Percentiles rank a stretch among this genome's conserved stretches.
phyloP scores from a whole-genome alignment of 2,113 vertebrate genomes.

The Podarcis cretensis region DNA sequence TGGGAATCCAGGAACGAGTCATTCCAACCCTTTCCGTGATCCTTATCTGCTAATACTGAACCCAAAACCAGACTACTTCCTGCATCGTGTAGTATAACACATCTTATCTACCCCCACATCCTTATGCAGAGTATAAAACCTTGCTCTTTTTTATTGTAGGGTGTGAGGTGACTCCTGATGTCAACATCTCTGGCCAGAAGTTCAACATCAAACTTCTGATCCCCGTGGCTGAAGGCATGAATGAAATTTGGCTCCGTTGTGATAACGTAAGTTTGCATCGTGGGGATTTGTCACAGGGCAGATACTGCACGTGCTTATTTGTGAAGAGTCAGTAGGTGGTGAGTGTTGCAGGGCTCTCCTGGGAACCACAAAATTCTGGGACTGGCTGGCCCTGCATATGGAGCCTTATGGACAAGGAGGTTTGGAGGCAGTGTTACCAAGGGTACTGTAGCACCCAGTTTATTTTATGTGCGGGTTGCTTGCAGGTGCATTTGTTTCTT shows the following conservation, averaged over 20 bases:
- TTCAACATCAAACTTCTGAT: constrained; percentile 99
- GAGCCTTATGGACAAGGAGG: not conserved
- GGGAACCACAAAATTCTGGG: not conserved
- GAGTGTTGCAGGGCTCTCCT: not conserved
- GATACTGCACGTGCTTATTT: not conserved
- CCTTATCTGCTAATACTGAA: not conserved
- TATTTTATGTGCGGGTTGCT: too few relatives aligned
- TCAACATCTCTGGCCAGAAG: constrained; percentile 99
- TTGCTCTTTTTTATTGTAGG: constrained; percentile 73
- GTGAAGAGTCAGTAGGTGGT: not conserved
- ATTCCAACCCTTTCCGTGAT: not conserved
- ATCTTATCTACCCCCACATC: not conserved
- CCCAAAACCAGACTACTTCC: not conserved
- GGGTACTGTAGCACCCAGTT: too few relatives aligned
- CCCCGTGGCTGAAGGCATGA: constrained; percentile 98
- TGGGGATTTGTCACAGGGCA: too few relatives aligned
- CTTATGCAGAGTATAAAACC: not conserved
- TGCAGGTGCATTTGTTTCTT: not conserved
- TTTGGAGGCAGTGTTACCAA: too few relatives aligned
- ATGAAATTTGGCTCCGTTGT: constrained; percentile 98
- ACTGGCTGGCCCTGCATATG: not conserved
- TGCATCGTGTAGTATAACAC: not conserved
- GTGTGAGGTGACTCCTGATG: constrained; percentile 98
- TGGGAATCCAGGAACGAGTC: not conserved
- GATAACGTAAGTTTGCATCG: constrained; percentile 84